A percentile compares a stretch with the other conserved stretches of the same genome.
These are phyloP conservation scores for Aurelia sp. DNA, from an alignment of 30 jellyfish, hydroid and myxozoan species.

Conservation along the genomic window DNA sequence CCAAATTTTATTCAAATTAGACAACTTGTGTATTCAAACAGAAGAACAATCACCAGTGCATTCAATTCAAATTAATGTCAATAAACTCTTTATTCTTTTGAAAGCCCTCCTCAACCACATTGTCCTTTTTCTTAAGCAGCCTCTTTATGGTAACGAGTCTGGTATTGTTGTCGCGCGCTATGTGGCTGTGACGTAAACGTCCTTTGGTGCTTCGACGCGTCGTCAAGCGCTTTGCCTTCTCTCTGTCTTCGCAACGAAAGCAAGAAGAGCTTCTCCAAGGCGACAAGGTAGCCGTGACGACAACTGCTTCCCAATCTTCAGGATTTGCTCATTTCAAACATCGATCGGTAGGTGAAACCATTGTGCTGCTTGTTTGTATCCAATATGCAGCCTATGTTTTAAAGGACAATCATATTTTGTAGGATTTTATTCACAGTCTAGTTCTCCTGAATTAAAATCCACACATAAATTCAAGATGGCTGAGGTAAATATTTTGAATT, in stretches of 20 bases:
- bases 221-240: slow-evolving; percentile 75
- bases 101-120: too few relatives aligned
- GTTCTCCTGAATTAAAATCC: too few relatives aligned
- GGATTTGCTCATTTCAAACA: slow-evolving; percentile 72
- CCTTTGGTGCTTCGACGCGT: slow-evolving; percentile 37
- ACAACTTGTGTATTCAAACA: slow-evolving; percentile 10
- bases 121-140: not conserved
- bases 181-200: slow-evolving; percentile 50
- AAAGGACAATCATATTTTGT: not conserved
- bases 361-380: slow-evolving; percentile 46
- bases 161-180: slow-evolving; percentile 23
- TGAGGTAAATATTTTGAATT: slow-evolving; percentile 4
- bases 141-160: slow-evolving; percentile 22
- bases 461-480: slow-evolving; percentile 43
- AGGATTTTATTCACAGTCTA: slow-evolving; percentile 2
- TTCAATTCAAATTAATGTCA: too few relatives aligned
- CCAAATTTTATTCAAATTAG: not conserved
- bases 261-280: slow-evolving; percentile 98
- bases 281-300: slow-evolving; percentile 99
- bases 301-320: slow-evolving; percentile 95
- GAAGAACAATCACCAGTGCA: too few relatives aligned
- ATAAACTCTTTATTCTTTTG: too few relatives aligned
- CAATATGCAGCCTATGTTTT: not conserved
- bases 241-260: slow-evolving; percentile 83
- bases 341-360: slow-evolving; percentile 81